Percentiles rank a stretch among this genome's conserved stretches.
These are phyloP conservation scores for Pachycephala philippinensis DNA, from an alignment of 2,113 vertebrate species.

Conservation along the genomic window DNA sequence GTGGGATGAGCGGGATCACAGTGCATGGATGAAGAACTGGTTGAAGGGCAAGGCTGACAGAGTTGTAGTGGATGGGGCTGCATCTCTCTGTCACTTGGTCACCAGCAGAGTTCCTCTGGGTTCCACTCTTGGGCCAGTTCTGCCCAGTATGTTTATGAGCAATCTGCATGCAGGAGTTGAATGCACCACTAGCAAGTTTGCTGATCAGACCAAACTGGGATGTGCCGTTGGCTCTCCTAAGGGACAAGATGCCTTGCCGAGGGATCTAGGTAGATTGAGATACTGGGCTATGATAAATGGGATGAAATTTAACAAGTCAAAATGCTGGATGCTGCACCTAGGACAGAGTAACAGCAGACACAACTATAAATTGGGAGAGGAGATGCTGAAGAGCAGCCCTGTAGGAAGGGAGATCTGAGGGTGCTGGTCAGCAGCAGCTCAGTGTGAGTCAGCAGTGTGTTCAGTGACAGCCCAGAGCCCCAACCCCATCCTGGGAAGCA, in stretches of 20 bases:
- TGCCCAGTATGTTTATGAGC: background rate
- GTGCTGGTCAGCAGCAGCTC: background rate
- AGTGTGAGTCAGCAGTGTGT: background rate
- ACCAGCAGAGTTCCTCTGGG: background rate
- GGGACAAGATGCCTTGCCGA: background rate
- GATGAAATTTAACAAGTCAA: background rate
- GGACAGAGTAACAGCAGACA: background rate
- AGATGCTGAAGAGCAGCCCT: background rate
- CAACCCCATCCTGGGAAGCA: background rate
- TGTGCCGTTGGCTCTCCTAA: background rate
- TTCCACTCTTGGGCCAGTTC: no score
- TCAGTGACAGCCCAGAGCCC: background rate
- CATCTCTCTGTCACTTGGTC: rapidly evolving
- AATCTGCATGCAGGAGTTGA: background rate
- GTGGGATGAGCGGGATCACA: rapidly evolving
- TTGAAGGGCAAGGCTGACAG: background rate
- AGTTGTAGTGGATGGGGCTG: background rate
- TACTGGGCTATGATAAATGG: background rate
- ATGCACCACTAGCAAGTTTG: background rate
- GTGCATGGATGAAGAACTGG: background rate
- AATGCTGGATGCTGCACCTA: background rate
- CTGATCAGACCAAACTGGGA: background rate
- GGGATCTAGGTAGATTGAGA: background rate
- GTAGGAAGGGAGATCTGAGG: background rate
- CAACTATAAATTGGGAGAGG: background rate